These are phyloP conservation scores for Loxodonta africana DNA, from an alignment of 2,113 vertebrate species.

Conservation along the genomic window DNA sequence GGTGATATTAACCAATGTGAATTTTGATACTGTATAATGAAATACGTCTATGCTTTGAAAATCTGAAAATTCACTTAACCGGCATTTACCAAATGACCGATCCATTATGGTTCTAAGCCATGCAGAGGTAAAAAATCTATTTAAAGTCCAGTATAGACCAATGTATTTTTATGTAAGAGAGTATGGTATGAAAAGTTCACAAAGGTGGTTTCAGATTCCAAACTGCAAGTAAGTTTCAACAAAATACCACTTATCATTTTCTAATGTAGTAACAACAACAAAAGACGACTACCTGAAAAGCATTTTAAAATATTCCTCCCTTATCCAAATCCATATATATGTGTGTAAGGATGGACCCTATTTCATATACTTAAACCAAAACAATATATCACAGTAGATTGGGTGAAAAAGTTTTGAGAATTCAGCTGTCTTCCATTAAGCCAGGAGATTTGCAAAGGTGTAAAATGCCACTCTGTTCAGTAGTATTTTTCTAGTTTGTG, in stretches of 20 bases:
- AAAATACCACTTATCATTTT: neutral
- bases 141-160: neutral
- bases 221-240: neutral
- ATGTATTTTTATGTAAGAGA: neutral
- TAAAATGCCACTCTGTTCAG: neutral
- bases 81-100: neutral
- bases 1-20: neutral
- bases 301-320: neutral
- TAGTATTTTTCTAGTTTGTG: neutral
- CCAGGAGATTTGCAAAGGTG: neutral
- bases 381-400: neutral
- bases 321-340: neutral
- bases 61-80: neutral
- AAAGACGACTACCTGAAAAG: neutral
- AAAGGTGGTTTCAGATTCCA: neutral
- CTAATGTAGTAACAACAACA: neutral
- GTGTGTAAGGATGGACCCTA: neutral
- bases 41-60: neutral
- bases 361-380: neutral
- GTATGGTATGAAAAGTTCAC: neutral
- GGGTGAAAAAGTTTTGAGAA: neutral
- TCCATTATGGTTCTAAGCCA: neutral
- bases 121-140: neutral
- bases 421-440: neutral
- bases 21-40: neutral